A percentile compares a stretch with the other conserved stretches of the same genome.
Evolutionary conservation across 2,797 vertebrate genomes (phyloP).

Genomic region (Cephalopachus bancanus): DNA sequence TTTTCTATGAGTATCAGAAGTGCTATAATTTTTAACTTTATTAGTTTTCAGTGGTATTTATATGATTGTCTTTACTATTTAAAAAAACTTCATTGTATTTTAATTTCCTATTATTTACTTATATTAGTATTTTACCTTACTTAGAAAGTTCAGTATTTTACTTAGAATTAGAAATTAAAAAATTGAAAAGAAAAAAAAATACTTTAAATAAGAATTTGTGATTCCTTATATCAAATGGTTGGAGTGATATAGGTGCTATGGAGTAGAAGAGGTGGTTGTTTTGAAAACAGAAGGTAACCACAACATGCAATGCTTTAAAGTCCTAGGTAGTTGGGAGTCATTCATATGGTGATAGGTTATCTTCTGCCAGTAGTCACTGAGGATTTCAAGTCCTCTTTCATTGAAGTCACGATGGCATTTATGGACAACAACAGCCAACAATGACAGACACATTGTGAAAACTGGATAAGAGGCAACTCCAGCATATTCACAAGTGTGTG

Average conservation of each 20-base stretch:
- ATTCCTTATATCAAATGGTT: conserved; percentile 15
- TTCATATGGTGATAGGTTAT: background rate
- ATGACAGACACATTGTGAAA: conserved; percentile 41
- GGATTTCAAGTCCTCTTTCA: conserved; percentile 43
- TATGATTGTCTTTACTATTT: background rate
- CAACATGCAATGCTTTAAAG: background rate
- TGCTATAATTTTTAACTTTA: background rate
- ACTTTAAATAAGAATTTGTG: conserved; percentile 49
- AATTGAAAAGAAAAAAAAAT: background rate
- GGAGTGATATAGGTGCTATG: background rate
- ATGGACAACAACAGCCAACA: conserved; percentile 45
- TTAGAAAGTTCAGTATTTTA: background rate
- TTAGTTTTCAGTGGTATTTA: background rate
- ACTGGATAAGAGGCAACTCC: background rate
- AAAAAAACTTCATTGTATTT: background rate
- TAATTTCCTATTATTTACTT: background rate
- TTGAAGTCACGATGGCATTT: conserved; percentile 44
- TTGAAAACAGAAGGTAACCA: conserved; percentile 28
- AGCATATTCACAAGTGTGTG: background rate
- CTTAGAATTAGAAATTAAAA: background rate
- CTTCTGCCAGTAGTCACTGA: conserved; percentile 12
- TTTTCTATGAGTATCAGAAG: background rate
- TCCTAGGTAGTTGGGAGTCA: background rate
- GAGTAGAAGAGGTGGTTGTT: background rate
- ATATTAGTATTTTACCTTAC: background rate